Base-by-base conservation (phyloP, 2,888 invertebrate genomes). In the Napeogenes inachia region DNA sequence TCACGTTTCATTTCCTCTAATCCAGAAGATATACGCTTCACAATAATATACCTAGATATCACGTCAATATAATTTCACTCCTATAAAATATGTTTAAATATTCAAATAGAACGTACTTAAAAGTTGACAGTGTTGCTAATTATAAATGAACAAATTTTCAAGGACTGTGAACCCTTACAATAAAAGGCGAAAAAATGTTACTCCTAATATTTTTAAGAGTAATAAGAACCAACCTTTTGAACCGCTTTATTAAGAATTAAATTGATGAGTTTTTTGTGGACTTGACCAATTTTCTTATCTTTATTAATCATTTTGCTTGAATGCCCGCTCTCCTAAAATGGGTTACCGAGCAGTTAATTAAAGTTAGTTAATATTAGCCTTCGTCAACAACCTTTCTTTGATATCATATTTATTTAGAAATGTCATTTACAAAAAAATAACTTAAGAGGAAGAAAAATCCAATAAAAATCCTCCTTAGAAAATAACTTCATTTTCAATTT, bases 261-360 rank as follows among this genome's bases (percentile, higher is more conserved):
- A 77, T 75, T 76, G 75, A 76, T 77, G 74, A 71, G 70, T 74
- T 74, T 72, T 72, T 62, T 66, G 67, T 68, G 64, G 71, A 66
- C 68, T 70, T 62, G 58, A 60, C 67, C 68, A 63, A 72, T 75
- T 63, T 64, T 72, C 68, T 72, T 73, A 69, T 71, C 68, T 71
- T 70, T 71, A 71, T 73, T 71, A 73, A 75, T 71, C 70, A 71
- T 73, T 73, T 70, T 66, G 67, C 67, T 68, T 64, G 65, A 66
- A 67, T 64, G 65, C 63, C 60, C 63, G 57, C 57, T 61, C 67
- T 63, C 59, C 62, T 64, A 30, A 64, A 65, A 56, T 60, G 63
- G 55, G 61, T 65, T 56, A 57, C 54, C 59, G 46, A 54, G 57
- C 59, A 61, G 56, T 38, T 50, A 57, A 58, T 54, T 63, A 50